A percentile compares a stretch with the other conserved stretches of the same genome.
These are phyloP conservation scores for Tylochromis polylepis DNA, from an alignment of 2,113 vertebrate genomes.

Conservation along the genomic window DNA sequence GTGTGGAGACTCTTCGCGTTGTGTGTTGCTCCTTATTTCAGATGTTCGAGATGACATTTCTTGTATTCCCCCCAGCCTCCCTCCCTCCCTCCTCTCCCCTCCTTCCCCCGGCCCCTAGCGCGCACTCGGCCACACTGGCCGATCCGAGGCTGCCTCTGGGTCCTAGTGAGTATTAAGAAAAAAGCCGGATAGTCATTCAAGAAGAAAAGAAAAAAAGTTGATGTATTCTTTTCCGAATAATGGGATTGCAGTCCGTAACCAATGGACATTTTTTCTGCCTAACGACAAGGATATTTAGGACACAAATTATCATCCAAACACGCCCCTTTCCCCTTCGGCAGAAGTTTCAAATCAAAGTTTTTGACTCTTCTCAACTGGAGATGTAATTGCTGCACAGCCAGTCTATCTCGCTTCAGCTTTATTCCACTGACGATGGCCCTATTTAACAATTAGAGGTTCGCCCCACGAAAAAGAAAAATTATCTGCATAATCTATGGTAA, in stretches of 20 bases:
- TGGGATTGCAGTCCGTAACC: neutral
- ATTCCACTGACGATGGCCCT: neutral
- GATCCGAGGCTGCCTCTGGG: slow-evolving; percentile 52
- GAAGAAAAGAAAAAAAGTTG: neutral
- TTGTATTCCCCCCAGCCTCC: neutral
- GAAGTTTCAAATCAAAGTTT: neutral
- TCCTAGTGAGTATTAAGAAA: slow-evolving; percentile 60
- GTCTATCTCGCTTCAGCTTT: neutral
- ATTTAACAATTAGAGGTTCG: slow-evolving; percentile 40
- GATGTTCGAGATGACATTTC: slow-evolving; percentile 69
- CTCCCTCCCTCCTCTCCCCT: neutral
- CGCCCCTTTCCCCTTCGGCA: neutral
- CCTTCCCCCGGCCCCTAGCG: neutral
- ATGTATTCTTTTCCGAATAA: neutral
- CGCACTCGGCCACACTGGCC: slow-evolving; percentile 23
- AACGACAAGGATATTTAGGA: neutral
- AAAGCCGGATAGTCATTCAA: neutral
- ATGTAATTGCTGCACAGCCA: neutral
- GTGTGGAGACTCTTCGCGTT: slow-evolving; percentile 65
- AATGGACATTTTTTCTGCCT: neutral
- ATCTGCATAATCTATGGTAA: slow-evolving; percentile 28
- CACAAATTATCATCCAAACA: neutral
- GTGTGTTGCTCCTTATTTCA: slow-evolving; percentile 56
- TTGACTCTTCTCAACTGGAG: neutral
- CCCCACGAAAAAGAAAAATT: slow-evolving; percentile 2